Base-by-base conservation (phyloP, 1,140 invertebrate species). In the Mamestra configurata region DNA sequence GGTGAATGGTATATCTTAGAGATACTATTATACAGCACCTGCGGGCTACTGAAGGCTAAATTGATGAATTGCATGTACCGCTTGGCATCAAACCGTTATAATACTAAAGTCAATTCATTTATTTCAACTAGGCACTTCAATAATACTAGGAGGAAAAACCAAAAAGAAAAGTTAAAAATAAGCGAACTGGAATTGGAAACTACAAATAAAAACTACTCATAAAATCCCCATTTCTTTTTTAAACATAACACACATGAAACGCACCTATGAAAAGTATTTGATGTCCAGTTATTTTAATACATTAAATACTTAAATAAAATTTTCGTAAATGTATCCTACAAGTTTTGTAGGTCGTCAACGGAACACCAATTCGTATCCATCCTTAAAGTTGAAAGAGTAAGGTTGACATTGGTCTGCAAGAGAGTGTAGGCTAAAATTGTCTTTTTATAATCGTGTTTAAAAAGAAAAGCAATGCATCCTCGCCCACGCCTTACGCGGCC, bases 381-480 rank as follows among this genome's bases (percentile, higher is more conserved):
- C 13, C 13, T 11, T 55, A 71, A 18, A 4, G 37, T 4, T 0
- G 20, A 40, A 0, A 2, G 1, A 59, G 4, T 57, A 78, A 76
- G 59, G 70, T 68, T 49, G n/a, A 78, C 20, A 75, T 66, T 81
- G 37, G 27, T 57, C 18, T 40, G 70, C 0, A 40, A 6, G 35
- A 40, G 4, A 8, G 49, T 20, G 49, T 64, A 59, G 51, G 53
- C 40, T 22, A 43, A 37, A 55, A 79, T 49, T 64, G 72, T 82
- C 59, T 82, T 80, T 85, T 82, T 79, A 81, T 78, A 83, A 80
- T 81, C 77, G 68, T 53, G 66, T 80, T 79, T 79, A 73, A 82
- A 80, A 79, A 82, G 80, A 46, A 80, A 82, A 85, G 76, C 82
- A 79, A 78, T 85, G 84, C 84, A 85, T 83, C 80, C 68, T 43